Base-by-base conservation (phyloP, 1,140 invertebrate genomes). In the Drosophila miranda region DNA sequence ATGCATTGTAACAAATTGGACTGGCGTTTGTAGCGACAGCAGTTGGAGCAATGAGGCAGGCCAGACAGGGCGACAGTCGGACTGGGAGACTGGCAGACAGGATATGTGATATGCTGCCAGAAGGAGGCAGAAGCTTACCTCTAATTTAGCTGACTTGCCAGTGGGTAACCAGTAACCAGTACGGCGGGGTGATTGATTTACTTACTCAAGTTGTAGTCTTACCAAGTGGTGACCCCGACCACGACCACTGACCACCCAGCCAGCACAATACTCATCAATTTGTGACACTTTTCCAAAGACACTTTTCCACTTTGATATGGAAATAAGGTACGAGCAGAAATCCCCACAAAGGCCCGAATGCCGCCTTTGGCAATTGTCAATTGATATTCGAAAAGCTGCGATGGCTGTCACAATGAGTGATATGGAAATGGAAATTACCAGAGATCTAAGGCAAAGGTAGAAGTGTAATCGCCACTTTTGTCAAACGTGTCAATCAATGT, bases 1-100 rank as follows among this genome's bases (percentile, higher is more conserved):
- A 84, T 51, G 69, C 63, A 61, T 80, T 84, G 80, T 80, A 83
- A 83, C 76, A 84, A 83, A 83, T 83, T 75, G 81, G 64, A 68
- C 57, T 73, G 80, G 76, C 81, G 67, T 86, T 84, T 86, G 81
- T 84, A 81, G 80, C 80, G 72, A 80, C 76, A 84, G 77, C 72
- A 42, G 9, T 46, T 19, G 21, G 23, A 50, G 55, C 62, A 52
- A 54, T 53, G 48, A 30, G 26, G 8, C 26, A 19, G 6, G 28
- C 21, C 60, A 26, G 55, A 3, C 43, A 46, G 53, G 41, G 38
- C 14, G 11, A 30, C 30, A 21, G 45, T 48, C 9, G 45, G 19
- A 11, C 45, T 23, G 19, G 13, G 63, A 68, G 66, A 69, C 66
- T 23, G 19, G 13, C 66, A 68, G 66, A 69, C 66, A 55, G 63